Conservation (phyloP, 2,113 vertebrate genomes). For the Mobula birostris region DNA sequence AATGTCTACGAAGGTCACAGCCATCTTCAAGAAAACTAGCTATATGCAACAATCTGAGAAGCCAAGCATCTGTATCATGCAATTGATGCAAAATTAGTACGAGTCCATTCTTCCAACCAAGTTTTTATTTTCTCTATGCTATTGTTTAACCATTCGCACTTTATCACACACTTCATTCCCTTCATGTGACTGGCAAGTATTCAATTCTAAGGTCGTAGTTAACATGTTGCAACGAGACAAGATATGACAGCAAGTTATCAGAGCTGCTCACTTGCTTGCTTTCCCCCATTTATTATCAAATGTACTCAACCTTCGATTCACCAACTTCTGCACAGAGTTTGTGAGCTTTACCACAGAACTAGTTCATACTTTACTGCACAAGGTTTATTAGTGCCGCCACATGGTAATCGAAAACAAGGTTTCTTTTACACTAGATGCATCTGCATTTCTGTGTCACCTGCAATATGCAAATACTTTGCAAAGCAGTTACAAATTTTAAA, state of each 20-base stretch:
- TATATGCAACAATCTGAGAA: background rate
- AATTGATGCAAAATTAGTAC: background rate
- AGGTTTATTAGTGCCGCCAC: too few species aligned
- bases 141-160: background rate
- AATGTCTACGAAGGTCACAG: background rate
- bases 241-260: background rate
- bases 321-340: background rate
- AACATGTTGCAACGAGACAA: background rate
- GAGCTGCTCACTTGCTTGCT: background rate
- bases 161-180: background rate
- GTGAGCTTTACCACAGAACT: background rate
- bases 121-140: background rate
- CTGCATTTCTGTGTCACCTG: too few species aligned
- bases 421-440: too few species aligned
- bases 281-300: background rate
- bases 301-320: background rate
- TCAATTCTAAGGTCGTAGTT: background rate
- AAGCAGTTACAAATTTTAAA: too few species aligned
- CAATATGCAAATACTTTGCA: too few species aligned
- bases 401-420: too few species aligned
- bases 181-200: background rate
- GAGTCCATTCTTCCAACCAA: background rate
- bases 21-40: background rate
- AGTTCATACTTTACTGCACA: background rate
- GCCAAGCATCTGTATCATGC: background rate